Evolutionary conservation across 2,888 invertebrate genomes (phyloP).

Genomic region (Drosophila picticornis): DNA sequence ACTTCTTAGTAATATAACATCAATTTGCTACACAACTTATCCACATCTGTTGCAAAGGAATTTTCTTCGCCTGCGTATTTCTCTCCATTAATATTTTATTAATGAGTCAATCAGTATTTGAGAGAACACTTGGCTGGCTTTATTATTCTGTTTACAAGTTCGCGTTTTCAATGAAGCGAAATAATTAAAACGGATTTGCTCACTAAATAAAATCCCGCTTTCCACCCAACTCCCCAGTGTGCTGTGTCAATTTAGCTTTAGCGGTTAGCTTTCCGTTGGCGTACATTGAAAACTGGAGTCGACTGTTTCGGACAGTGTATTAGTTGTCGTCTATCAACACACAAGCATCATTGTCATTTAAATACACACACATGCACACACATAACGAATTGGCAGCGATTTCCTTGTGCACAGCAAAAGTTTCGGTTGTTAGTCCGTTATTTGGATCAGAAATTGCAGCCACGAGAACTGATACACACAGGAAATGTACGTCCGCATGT

Average conservation of each 20-base stretch:
- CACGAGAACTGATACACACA: slow-evolving; percentile 26
- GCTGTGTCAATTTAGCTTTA: slow-evolving; percentile 17
- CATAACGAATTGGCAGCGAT: slow-evolving; percentile 24
- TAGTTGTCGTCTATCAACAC: slow-evolving; percentile 56
- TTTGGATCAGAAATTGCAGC: slow-evolving; percentile 47
- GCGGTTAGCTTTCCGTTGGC: slow-evolving; percentile 14
- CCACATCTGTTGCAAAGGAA: neutral
- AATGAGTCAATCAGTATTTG: slow-evolving; percentile 24
- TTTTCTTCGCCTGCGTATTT: neutral
- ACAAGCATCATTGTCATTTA: slow-evolving; percentile 69
- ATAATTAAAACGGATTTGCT: slow-evolving; percentile 47
- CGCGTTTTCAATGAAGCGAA: slow-evolving; percentile 19
- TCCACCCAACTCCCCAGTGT: neutral
- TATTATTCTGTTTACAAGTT: slow-evolving; percentile 23
- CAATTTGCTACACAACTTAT: neutral
- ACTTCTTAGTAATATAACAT: neutral
- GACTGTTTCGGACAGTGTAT: slow-evolving; percentile 50
- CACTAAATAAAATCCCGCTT: neutral
- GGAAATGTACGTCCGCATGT: slow-evolving; percentile 21
- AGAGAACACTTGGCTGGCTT: slow-evolving; percentile 6
- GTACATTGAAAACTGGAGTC: slow-evolving; percentile 4
- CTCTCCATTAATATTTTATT: slow-evolving; percentile 25
- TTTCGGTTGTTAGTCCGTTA: slow-evolving; percentile 23
- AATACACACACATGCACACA: slow-evolving; percentile 39
- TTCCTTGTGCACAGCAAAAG: slow-evolving; percentile 9